These are phyloP conservation scores for Pycnomerus fuliginosus DNA, from an alignment of 2,888 invertebrate genomes.

Conservation along the genomic window DNA sequence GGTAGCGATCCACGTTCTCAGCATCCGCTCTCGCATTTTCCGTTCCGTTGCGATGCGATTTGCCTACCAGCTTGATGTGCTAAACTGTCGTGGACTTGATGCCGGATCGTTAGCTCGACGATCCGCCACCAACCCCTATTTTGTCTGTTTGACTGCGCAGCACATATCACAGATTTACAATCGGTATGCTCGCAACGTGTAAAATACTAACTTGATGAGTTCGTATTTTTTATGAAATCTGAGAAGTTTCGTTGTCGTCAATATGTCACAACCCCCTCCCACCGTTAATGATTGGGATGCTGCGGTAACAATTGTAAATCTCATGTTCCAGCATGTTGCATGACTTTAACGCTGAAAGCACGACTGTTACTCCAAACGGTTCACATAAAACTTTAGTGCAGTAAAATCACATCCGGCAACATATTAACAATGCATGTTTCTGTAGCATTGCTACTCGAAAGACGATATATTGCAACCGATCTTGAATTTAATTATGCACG, in stretches of 20 bases:
- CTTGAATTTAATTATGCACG: slow-evolving; percentile 15
- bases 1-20: slow-evolving; percentile 59
- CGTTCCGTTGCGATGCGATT: slow-evolving; percentile 34
- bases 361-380: no score
- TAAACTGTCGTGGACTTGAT: slow-evolving; percentile 31
- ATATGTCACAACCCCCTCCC: slow-evolving; percentile 43
- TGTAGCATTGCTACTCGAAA: no score
- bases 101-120: neutral
- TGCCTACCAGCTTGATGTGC: slow-evolving; percentile 46
- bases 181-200: slow-evolving; percentile 12
- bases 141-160: neutral
- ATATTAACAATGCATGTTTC: neutral
- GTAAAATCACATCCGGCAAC: no score
- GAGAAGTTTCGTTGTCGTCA: no score
- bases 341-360: no score
- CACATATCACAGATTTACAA: slow-evolving; percentile 31
- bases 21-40: slow-evolving; percentile 49
- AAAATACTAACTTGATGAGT: slow-evolving; percentile 13
- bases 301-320: slow-evolving; percentile 48
- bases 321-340: slow-evolving; percentile 11
- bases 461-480: slow-evolving; percentile 11
- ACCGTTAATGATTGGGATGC: slow-evolving; percentile 44
- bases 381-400: no score
- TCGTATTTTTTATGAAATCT: slow-evolving; percentile 21
- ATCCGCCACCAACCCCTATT: slow-evolving; percentile 10